Evolutionary conservation across 2,797 vertebrate species (phyloP).

Genomic region (Brachymystax lenok): DNA sequence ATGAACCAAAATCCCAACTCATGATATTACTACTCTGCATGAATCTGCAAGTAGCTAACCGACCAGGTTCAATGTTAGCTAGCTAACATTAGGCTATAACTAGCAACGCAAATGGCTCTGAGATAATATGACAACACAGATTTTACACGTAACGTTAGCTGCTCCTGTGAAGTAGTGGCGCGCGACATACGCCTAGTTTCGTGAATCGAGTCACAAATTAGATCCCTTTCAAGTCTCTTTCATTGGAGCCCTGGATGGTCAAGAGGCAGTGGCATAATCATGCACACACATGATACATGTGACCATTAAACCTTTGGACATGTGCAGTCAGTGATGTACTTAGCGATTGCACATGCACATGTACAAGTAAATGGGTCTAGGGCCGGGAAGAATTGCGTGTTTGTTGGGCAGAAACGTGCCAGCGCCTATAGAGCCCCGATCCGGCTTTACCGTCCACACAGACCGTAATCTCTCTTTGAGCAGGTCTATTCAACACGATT

Average conservation of each 20-base stretch:
- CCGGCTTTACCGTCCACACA: neutral
- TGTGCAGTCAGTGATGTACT: neutral
- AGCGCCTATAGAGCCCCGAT: neutral
- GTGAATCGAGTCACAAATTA: no score
- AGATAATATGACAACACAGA: no score
- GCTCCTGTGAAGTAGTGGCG: no score
- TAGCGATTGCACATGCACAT: neutral
- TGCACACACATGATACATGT: neutral
- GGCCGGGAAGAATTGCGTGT: neutral
- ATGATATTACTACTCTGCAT: no score
- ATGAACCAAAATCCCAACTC: no score
- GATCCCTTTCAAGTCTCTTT: neutral
- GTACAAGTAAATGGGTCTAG: neutral
- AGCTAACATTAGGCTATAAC: no score
- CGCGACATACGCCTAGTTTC: no score
- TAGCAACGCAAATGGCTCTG: no score
- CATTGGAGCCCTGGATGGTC: neutral
- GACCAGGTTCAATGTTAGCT: no score
- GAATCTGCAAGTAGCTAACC: no score
- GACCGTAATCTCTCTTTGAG: neutral
- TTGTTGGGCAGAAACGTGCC: neutral
- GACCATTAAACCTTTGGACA: neutral
- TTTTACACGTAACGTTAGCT: no score
- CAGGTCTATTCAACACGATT: constrained; percentile 36
- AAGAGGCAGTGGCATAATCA: neutral